Percentiles rank a stretch among this genome's conserved stretches.
Evolutionary conservation across 2,797 vertebrate genomes (phyloP).

Genomic region (Prunella strophiata): DNA sequence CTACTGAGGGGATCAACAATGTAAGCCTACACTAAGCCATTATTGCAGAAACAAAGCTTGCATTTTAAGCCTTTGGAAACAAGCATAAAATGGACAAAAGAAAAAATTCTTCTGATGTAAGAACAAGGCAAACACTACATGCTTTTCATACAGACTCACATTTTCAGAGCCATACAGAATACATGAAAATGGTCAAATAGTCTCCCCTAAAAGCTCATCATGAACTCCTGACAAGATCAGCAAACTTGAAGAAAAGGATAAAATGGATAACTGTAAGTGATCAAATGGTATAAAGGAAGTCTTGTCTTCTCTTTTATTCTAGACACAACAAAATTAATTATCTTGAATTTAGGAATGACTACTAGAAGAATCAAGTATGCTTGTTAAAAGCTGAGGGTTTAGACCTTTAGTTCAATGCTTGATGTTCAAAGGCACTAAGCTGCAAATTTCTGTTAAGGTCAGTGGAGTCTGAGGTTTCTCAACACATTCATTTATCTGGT

Average conservation of each 20-base stretch:
- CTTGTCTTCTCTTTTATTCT: constrained; percentile 52
- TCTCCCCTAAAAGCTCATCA: constrained; percentile 68
- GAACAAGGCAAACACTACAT: constrained; percentile 82
- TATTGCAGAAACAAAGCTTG: constrained; percentile 88
- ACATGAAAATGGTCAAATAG: constrained; percentile 70
- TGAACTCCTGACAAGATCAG: constrained; percentile 72
- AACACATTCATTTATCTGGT: neutral
- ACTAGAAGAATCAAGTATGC: neutral
- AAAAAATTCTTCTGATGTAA: constrained; percentile 87
- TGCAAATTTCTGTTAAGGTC: neutral
- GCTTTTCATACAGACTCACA: constrained; percentile 81
- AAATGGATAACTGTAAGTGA: constrained; percentile 55
- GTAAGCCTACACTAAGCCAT: constrained; percentile 86
- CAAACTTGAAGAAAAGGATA: constrained; percentile 58
- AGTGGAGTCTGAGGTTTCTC: neutral
- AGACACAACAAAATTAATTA: constrained; percentile 19
- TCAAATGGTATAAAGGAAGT: constrained; percentile 46
- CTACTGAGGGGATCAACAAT: constrained; percentile 85
- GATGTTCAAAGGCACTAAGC: neutral
- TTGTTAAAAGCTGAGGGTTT: neutral
- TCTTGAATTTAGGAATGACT: constrained; percentile 21
- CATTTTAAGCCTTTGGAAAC: constrained; percentile 88
- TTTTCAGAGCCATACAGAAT: constrained; percentile 72
- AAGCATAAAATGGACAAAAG: constrained; percentile 87
- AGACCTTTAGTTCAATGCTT: neutral